These are phyloP conservation scores for Cotesia glomerata DNA, from an alignment of 1,140 invertebrate species.

Conservation along the genomic window DNA sequence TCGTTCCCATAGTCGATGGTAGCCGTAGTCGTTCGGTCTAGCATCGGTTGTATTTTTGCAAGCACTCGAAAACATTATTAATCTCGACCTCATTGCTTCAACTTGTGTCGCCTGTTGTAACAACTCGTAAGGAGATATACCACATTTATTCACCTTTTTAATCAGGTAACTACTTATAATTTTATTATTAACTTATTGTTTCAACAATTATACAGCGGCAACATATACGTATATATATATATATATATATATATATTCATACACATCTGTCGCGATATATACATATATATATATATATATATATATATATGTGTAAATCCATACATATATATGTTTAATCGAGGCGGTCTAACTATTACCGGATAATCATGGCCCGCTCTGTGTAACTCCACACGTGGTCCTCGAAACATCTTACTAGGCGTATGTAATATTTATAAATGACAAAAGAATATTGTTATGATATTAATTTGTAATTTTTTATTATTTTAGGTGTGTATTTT, in stretches of 20 bases:
- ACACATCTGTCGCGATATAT: too few relatives aligned
- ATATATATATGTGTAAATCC: too few relatives aligned
- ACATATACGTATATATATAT: neutral
- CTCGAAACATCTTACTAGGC: neutral
- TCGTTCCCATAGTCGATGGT: slow-evolving; percentile 46
- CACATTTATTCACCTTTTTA: slow-evolving; percentile 1
- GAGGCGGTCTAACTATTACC: neutral
- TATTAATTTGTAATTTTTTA: neutral
- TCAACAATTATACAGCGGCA: neutral
- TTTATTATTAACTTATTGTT: slow-evolving; percentile 34
- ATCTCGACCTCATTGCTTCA: slow-evolving; percentile 40
- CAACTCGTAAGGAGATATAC: slow-evolving; percentile 14
- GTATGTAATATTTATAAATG: neutral
- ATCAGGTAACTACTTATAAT: slow-evolving; percentile 13
- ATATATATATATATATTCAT: too few relatives aligned
- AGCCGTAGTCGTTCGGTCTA: slow-evolving; percentile 44
- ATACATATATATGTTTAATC: neutral
- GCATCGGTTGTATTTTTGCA: slow-evolving; percentile 48
- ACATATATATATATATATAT: too few relatives aligned
- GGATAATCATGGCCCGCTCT: slow-evolving; percentile 29
- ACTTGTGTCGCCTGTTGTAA: slow-evolving; percentile 33
- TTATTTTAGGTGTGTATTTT: neutral
- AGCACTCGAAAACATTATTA: slow-evolving; percentile 42
- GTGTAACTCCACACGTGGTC: slow-evolving; percentile 48
- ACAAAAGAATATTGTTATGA: neutral